Percentiles rank a stretch among this genome's conserved stretches.
phyloP scores from a whole-genome alignment of 2,888 invertebrate genomes.

The Acrocyrtus sp. region DNA sequence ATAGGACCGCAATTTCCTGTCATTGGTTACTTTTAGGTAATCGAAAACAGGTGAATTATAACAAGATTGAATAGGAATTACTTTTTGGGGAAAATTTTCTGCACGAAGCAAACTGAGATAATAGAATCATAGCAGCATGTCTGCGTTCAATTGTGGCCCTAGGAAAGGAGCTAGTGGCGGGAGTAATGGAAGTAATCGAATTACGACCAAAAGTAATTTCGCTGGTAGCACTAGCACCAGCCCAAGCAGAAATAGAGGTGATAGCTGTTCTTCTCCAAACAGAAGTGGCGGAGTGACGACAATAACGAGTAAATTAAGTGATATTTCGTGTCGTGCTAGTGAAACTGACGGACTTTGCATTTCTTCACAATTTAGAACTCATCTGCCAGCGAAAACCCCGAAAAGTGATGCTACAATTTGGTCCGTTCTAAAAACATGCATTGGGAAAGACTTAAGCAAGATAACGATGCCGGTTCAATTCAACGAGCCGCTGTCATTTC shows the following conservation, averaged over 20 bases:
- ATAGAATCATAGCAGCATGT: too few relatives aligned
- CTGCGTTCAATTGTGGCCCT: too few relatives aligned
- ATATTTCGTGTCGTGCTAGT: background rate
- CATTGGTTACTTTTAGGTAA: too few relatives aligned
- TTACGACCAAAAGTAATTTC: background rate
- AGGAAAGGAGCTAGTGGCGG: too few relatives aligned
- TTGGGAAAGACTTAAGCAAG: constrained; percentile 92
- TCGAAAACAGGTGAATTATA: too few relatives aligned
- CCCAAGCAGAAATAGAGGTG: background rate
- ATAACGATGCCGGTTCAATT: constrained; percentile 97
- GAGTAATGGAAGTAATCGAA: background rate
- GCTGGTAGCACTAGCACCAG: background rate
- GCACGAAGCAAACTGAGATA: too few relatives aligned
- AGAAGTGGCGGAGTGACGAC: too few relatives aligned
- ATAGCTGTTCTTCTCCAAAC: background rate
- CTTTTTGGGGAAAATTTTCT: too few relatives aligned
- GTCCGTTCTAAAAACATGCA: constrained; percentile 91
- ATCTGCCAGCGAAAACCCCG: constrained; percentile 64
- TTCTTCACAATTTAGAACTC: constrained; percentile 49
- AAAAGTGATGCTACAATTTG: constrained; percentile 85
- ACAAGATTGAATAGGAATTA: too few relatives aligned
- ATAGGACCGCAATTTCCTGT: too few relatives aligned
- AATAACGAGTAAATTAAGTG: background rate
- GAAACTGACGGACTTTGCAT: too few relatives aligned
- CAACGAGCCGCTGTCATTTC: constrained; percentile 95